Percentiles rank a stretch among this genome's conserved stretches.
Conservation (phyloP, 2,113 vertebrate species). For the Brienomyrus longianalis region DNA sequence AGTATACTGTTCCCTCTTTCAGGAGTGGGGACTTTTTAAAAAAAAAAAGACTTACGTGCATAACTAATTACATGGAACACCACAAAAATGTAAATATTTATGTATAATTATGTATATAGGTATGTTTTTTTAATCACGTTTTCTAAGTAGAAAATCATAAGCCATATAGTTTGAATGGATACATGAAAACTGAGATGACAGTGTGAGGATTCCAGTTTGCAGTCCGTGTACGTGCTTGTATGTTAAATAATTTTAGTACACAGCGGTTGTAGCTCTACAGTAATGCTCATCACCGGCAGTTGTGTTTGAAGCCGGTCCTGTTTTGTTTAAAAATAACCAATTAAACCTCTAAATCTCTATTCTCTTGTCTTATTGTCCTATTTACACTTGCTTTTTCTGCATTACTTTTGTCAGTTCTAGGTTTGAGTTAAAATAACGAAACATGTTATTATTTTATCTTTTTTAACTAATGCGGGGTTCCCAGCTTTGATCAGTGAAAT, state of each 20-base stretch:
- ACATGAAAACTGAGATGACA: slow-evolving; percentile 37
- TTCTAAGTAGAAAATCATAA: slow-evolving; percentile 65
- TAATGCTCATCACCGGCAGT: slow-evolving; percentile 28
- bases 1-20: slow-evolving; percentile 10
- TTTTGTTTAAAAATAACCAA: slow-evolving; percentile 46
- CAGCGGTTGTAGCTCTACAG: slow-evolving; percentile 33
- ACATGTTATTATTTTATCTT: neutral
- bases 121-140: slow-evolving; percentile 64
- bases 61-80: slow-evolving; percentile 32
- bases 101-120: slow-evolving; percentile 67
- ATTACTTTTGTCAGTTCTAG: neutral
- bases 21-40: neutral
- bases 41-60: slow-evolving; percentile 17
- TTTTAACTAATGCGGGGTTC: neutral
- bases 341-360: slow-evolving; percentile 40
- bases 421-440: neutral
- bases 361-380: slow-evolving; percentile 16
- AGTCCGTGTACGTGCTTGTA: slow-evolving; percentile 38
- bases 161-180: slow-evolving; percentile 61
- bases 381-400: neutral
- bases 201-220: slow-evolving; percentile 34
- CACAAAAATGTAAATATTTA: slow-evolving; percentile 64
- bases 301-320: slow-evolving; percentile 36
- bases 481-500: neutral
- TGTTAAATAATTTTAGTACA: slow-evolving; percentile 39